Evolutionary conservation across 2,888 invertebrate species (phyloP), one percentile per base, ranked within the genome.

Genomic region (Phortica okadai): DNA sequence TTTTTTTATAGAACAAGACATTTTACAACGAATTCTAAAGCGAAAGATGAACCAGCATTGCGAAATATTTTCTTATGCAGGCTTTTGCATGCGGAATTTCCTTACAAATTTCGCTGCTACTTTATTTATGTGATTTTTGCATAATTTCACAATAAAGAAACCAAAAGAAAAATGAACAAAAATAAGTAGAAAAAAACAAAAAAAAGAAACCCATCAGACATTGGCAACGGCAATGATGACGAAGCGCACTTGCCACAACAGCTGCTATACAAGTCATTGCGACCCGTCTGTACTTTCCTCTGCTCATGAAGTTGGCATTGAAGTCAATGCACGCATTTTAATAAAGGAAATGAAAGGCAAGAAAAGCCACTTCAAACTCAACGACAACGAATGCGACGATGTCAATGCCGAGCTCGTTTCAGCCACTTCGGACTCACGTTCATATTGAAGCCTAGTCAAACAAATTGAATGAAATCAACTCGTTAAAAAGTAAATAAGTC

Each of bases 391-490:
- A 10, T 25, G 44, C 45, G 16, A 10, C 64, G 64, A 21, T 25
- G 21, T 4, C 62, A 11, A 21, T 62, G 16, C 5, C 33, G 62
- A 21, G 16, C 16, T n/a, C 8, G 16, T 44, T 16, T 16, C 67
- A 16, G 7, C n/a, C 50, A 16, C 54, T 21, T 21, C 56, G 54
- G 33, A 44, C 41, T 10, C 88, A 16, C 62, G 10, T 25, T 14
- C 41, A 25, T 86, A 82, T 77, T 85, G 85, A 83, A 89, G 87
- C 89, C 90, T 88, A 85, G 85, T 82, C 86, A 89, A 89, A 89
- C 89, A 90, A 90, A 90, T 90, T 90, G 90, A 90, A 90, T 90
- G 90, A 89, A 90, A 90, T 90, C 90, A 90, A 90, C 90, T 90
- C 90, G 90, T 90, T 90, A 90, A 90, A 90, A 90, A 89, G 89